These are phyloP conservation scores for Meloidogyne chitwoodi DNA, from an alignment of 1,140 invertebrate genomes.

Conservation along the genomic window DNA sequence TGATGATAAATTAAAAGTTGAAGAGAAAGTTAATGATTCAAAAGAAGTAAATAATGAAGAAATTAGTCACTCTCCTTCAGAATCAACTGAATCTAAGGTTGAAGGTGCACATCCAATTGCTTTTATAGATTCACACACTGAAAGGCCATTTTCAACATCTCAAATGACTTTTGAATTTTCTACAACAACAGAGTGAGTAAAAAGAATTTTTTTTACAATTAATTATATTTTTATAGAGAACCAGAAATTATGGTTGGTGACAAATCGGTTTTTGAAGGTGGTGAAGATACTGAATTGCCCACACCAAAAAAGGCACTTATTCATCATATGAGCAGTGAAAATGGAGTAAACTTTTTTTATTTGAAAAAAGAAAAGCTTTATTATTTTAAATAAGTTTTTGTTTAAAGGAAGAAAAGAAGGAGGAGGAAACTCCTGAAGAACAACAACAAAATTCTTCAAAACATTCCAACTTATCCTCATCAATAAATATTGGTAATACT, in stretches of 20 bases:
- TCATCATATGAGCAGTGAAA: constrained; percentile 6
- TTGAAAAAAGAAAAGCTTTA: too few species aligned
- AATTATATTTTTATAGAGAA: not conserved
- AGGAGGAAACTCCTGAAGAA: not conserved
- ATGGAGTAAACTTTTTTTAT: not conserved
- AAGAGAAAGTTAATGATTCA: not conserved
- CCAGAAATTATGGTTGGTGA: not conserved
- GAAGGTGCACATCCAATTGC: not conserved
- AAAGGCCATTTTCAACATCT: not conserved
- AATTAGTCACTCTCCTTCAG: not conserved
- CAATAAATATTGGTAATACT: not conserved
- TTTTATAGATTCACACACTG: not conserved
- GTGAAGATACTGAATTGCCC: not conserved
- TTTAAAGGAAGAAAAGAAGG: not conserved
- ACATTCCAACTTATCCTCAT: not conserved
- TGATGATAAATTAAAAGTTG: not conserved
- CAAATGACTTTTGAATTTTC: not conserved
- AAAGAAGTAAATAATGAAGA: not conserved
- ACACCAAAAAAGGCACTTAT: constrained; percentile 7
- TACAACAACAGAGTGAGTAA: not conserved
- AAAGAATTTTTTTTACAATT: not conserved
- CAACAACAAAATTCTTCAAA: not conserved
- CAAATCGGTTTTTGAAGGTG: not conserved
- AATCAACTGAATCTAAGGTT: not conserved
- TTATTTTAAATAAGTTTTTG: not conserved